Base-by-base conservation (phyloP, 2,113 vertebrate species). In the human region DNA sequence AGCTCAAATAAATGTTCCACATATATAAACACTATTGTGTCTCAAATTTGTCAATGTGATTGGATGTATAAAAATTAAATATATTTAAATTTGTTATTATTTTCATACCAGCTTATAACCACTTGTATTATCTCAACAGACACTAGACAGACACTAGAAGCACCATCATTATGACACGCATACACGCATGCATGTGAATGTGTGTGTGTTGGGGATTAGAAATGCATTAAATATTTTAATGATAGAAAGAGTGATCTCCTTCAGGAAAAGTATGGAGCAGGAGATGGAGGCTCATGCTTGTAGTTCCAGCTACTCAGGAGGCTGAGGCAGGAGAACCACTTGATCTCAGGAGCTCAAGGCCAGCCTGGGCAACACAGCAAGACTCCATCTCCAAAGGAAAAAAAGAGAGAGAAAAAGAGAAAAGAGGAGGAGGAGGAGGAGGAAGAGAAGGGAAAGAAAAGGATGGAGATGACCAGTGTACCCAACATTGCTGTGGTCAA, bases 71-170 rank as follows among this genome's bases (percentile, higher is more conserved):
- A 80, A 82, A 86, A 64, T 35, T 52, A 94, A 55, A 92, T 76
- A 12, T 50, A 66, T n/a, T 95, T 95, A 85, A 90, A 78, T 84
- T 45, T 87, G 30, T 95, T 91, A 89, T 61, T 72, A 76, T 84
- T 38, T 59, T 64, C 64, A 84, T 45, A 88, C 48, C 55, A 94
- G 55, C 14, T 85, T 84, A 72, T 93, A 43, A 90, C 22, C 40
- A 84, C 59, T 32, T 25, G 57, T n/a, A 66, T 55, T 73, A 90
- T 64, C 57, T 72, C 38, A 78, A 87, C n/a, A 94, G 72, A 87
- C 35, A 85, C 48, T 43, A 89, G 40, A 90, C n/a, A 95, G 78
- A 87, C 35, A 85, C 48, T 43, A 89, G 40, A 89, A 89, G 79
- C 27, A 90, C 3, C 55, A 66, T 23, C 25, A 79, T 57, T 55